A percentile compares a stretch with the other conserved stretches of the same genome.
Conservation (phyloP, 2,113 vertebrate species). For the Pelecanus crispus region DNA sequence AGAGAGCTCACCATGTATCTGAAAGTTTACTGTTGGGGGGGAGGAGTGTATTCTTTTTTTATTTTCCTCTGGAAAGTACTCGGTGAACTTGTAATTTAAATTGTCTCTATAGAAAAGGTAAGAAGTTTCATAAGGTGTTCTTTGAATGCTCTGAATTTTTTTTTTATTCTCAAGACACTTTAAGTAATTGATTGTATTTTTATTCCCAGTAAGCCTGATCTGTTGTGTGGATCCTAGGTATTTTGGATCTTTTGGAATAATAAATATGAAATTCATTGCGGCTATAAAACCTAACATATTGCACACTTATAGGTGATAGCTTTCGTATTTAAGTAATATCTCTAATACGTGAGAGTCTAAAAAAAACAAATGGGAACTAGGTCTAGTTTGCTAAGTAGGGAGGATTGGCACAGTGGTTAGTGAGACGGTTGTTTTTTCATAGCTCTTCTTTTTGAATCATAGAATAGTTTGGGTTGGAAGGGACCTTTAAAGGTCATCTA, state of each 20-base stretch:
- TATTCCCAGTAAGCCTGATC: neutral
- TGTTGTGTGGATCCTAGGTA: rapidly evolving
- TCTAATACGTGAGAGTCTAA: neutral
- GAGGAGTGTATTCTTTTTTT: neutral
- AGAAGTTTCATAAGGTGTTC: neutral
- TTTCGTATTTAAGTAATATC: rapidly evolving
- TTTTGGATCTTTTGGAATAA: neutral
- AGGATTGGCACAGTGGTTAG: neutral
- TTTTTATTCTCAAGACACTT: neutral
- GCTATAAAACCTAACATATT: rapidly evolving
- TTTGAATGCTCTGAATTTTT: neutral
- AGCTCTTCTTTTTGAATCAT: neutral
- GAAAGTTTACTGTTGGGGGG: neutral
- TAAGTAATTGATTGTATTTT: neutral
- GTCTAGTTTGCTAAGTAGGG: neutral
- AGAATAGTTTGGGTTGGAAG: too few relatives aligned
- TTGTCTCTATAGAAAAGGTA: neutral
- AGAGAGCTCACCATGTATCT: neutral
- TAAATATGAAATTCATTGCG: neutral
- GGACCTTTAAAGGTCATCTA: too few relatives aligned
- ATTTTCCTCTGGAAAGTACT: neutral
- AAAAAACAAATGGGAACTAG: neutral
- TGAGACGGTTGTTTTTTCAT: neutral
- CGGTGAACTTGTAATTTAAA: neutral
- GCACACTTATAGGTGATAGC: rapidly evolving